Percentiles rank a stretch among this genome's conserved stretches.
These are phyloP conservation scores for Australoheros scitulus DNA, from an alignment of 2,113 vertebrate genomes.

Conservation along the genomic window DNA sequence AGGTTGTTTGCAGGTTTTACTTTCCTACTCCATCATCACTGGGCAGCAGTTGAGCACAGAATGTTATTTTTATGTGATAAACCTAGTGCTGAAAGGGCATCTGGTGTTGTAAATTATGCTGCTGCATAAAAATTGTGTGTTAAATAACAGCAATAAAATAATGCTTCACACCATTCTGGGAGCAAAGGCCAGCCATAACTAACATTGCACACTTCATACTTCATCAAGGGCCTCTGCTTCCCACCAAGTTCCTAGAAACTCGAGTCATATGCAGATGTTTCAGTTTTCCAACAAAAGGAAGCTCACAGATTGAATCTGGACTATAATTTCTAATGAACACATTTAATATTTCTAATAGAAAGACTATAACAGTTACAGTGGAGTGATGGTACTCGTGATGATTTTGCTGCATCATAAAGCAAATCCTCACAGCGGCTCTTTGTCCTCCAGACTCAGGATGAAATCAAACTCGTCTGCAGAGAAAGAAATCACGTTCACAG, in stretches of 20 bases:
- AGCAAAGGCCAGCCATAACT: background rate
- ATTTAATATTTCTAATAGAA: constrained; percentile 16
- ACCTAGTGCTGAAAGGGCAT: background rate
- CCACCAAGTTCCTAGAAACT: background rate
- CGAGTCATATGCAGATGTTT: background rate
- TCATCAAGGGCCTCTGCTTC: background rate
- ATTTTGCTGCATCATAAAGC: background rate
- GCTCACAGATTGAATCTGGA: background rate
- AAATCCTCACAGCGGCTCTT: constrained; percentile 75
- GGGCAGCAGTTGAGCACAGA: background rate
- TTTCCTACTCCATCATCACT: background rate
- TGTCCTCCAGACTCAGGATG: constrained; percentile 88
- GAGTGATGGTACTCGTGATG: background rate
- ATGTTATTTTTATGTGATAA: background rate
- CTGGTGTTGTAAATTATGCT: background rate
- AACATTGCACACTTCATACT: background rate
- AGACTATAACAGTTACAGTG: background rate
- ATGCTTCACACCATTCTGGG: background rate
- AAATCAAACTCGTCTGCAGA: constrained; percentile 92
- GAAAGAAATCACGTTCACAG: constrained; percentile 22
- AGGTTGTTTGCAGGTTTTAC: background rate
- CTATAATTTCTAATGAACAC: background rate
- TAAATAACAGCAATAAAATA: background rate
- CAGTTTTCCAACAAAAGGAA: background rate
- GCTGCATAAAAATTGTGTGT: background rate